phyloP scores from a whole-genome alignment of 2,888 invertebrate genomes.

The Orthonevra nobilis region DNA sequence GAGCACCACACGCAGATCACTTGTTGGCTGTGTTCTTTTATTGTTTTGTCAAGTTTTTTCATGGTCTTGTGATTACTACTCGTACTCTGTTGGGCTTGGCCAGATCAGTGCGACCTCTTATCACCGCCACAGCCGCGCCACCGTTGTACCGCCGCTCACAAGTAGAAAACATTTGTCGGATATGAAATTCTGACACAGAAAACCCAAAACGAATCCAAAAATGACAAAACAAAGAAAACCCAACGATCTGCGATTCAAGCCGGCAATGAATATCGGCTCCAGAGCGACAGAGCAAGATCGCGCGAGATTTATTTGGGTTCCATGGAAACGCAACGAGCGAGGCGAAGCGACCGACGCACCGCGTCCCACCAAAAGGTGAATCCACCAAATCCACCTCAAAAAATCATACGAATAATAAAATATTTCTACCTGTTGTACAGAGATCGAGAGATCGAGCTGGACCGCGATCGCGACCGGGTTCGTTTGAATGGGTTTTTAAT shows the following conservation, averaged over 20 bases:
- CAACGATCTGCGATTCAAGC: constrained; percentile 8
- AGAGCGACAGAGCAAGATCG: constrained; percentile 22
- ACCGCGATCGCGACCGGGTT: constrained; percentile 30
- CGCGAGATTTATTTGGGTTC: constrained; percentile 57
- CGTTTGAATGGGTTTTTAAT: constrained; percentile 64
- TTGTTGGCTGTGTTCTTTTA: constrained; percentile 1
- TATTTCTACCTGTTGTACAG: constrained; percentile 68
- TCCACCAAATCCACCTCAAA: constrained; percentile 60
- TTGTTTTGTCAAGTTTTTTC: constrained; percentile 36
- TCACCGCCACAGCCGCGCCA: constrained; percentile 33
- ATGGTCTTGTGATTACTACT: constrained; percentile 58
- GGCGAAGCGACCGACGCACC: constrained; percentile 21
- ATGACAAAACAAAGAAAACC: constrained; percentile 66
- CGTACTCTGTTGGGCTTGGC: constrained; percentile 70
- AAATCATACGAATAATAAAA: constrained; percentile 69
- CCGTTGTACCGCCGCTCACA: constrained; percentile 31
- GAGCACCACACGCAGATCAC: constrained; percentile 35
- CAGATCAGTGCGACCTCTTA: constrained; percentile 38
- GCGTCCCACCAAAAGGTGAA: constrained; percentile 45
- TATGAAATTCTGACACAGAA: constrained; percentile 57
- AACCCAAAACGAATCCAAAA: constrained; percentile 16
- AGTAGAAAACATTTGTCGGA: constrained; percentile 57
- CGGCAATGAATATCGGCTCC: constrained; percentile 11
- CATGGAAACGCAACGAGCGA: constrained; percentile 52
- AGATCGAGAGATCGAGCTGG: constrained; percentile 55